A percentile compares a stretch with the other conserved stretches of the same genome.
Conservation (phyloP, 2,888 invertebrate species). For the Nymphalis urticae region DNA sequence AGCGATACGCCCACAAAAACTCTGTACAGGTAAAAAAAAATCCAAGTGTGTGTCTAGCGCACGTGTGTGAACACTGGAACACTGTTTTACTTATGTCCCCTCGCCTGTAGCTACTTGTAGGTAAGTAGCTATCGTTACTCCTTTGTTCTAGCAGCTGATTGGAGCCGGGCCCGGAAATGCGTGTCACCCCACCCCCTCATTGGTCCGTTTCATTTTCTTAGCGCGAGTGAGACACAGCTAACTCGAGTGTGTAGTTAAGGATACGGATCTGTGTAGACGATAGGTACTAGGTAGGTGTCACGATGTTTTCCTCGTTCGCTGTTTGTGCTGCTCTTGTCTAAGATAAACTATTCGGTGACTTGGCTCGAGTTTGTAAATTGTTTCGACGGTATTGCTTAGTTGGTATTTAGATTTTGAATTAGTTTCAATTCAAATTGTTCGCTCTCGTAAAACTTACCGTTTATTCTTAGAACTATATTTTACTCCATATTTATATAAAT, state of each 20-base stretch:
- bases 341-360: constrained; percentile 74
- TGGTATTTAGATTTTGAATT: constrained; percentile 59
- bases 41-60: constrained; percentile 56
- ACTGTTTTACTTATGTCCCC: constrained; percentile 67
- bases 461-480: no score
- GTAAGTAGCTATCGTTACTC: constrained; percentile 80
- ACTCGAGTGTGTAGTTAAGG: constrained; percentile 75
- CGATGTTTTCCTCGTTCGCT: constrained; percentile 66
- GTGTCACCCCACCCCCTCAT: constrained; percentile 82
- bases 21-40: constrained; percentile 66
- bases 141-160: constrained; percentile 83
- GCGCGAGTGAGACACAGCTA: constrained; percentile 79
- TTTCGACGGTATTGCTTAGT: constrained; percentile 56
- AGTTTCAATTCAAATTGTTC: constrained; percentile 41
- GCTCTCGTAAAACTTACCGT: no score
- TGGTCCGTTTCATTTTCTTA: constrained; percentile 82
- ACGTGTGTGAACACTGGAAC: constrained; percentile 60
- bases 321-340: constrained; percentile 65
- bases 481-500: neutral
- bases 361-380: constrained; percentile 66
- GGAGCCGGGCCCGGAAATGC: constrained; percentile 82
- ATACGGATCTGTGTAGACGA: constrained; percentile 72
- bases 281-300: constrained; percentile 72
- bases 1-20: constrained; percentile 67
- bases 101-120: constrained; percentile 74